phyloP scores from a whole-genome alignment of 2,888 invertebrate genomes.

The Conops quadrifasciatus region DNA sequence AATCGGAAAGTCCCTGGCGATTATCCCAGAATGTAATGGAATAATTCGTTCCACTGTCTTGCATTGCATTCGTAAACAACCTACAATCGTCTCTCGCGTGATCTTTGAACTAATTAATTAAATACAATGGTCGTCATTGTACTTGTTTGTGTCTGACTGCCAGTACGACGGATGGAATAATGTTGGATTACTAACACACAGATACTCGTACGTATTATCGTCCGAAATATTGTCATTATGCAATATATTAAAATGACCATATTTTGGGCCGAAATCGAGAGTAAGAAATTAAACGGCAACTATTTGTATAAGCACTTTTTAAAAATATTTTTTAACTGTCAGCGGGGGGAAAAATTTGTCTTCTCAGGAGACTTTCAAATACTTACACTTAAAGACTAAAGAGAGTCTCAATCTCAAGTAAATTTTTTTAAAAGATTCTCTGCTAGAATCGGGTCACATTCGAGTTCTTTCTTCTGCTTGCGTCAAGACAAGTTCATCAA shows the following conservation, averaged over 20 bases:
- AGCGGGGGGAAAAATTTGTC: no score
- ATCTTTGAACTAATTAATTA: constrained; percentile 66
- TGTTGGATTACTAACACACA: constrained; percentile 11
- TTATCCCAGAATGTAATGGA: no score
- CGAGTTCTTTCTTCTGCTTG: no score
- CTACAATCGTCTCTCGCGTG: constrained; percentile 51
- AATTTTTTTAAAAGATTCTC: no score
- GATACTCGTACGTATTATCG: background rate
- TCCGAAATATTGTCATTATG: background rate
- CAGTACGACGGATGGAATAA: constrained; percentile 34
- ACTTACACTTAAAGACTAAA: no score
- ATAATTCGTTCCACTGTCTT: background rate
- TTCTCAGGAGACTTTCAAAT: no score
- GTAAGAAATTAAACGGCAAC: background rate
- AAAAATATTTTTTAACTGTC: background rate
- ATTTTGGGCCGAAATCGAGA: background rate
- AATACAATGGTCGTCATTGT: constrained; percentile 65
- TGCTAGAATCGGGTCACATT: no score
- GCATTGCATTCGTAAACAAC: background rate
- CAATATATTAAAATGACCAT: background rate
- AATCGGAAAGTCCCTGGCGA: background rate
- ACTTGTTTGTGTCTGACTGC: constrained; percentile 38
- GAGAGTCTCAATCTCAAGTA: no score
- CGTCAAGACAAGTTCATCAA: no score
- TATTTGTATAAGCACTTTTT: background rate